phyloP scores from a whole-genome alignment of 1,140 invertebrate species.

The Schmidtea mediterranea region DNA sequence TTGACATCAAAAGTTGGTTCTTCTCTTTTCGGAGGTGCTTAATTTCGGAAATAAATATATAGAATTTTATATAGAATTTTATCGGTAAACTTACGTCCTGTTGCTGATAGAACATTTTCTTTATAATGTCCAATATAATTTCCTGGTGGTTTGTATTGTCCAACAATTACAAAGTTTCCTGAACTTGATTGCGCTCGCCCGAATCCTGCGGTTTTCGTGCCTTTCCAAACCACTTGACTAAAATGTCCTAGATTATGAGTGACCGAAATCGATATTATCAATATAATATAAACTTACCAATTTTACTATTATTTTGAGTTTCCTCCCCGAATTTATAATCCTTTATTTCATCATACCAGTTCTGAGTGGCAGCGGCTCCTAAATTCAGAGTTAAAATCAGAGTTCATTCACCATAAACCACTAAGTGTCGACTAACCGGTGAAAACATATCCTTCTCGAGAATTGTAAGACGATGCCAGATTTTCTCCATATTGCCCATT shows the following conservation, averaged over 20 bases:
- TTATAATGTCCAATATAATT: constrained; percentile 47
- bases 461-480: constrained; percentile 45
- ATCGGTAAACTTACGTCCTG: constrained; percentile 6
- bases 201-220: constrained; percentile 46
- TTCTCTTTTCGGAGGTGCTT: too few relatives aligned
- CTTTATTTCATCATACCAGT: constrained; percentile 19
- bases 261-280: neutral
- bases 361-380: constrained; percentile 9
- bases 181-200: constrained; percentile 46
- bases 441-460: constrained; percentile 38
- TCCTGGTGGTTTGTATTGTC: constrained; percentile 47
- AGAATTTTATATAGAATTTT: neutral
- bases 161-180: constrained; percentile 39
- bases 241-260: constrained; percentile 42
- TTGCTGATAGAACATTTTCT: constrained; percentile 43
- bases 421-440: constrained; percentile 31
- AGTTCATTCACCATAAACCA: too few relatives aligned
- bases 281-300: neutral
- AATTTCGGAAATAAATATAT: too few relatives aligned
- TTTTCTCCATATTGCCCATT: constrained; percentile 42
- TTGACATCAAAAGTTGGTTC: too few relatives aligned
- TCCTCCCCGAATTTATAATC: constrained; percentile 17
- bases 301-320: neutral
- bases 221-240: constrained; percentile 65
- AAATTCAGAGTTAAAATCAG: too few relatives aligned